These are phyloP conservation scores for Sinopyrophorus schimmeli DNA, from an alignment of 2,888 invertebrate species.

Conservation along the genomic window DNA sequence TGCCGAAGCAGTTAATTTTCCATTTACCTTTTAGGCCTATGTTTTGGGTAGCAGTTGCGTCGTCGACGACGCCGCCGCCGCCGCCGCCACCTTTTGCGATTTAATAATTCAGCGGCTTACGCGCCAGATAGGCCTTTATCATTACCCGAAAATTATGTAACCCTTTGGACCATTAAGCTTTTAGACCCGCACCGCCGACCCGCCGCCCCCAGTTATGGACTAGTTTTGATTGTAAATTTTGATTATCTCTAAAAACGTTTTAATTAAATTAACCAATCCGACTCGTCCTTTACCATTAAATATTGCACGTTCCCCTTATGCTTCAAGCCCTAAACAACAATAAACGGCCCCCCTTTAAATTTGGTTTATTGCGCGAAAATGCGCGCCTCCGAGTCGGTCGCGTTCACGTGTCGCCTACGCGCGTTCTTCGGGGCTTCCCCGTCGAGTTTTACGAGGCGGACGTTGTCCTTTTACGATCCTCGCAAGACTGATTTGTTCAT, in stretches of 20 bases:
- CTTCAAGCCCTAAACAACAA: too few species aligned
- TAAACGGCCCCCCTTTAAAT: too few species aligned
- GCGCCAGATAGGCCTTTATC: conserved; percentile 30
- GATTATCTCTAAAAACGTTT: conserved; percentile 27
- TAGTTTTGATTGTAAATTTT: conserved; percentile 27
- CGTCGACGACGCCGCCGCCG: too few species aligned
- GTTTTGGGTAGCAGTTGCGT: conserved; percentile 31
- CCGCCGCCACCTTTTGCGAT: conserved; percentile 26
- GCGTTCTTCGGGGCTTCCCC: too few species aligned
- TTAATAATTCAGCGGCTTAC: conserved; percentile 31
- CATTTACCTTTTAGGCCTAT: conserved; percentile 32
- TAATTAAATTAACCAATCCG: conserved; percentile 20
- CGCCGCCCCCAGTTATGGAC: conserved; percentile 19
- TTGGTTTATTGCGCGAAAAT: too few species aligned
- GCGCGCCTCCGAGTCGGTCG: too few species aligned
- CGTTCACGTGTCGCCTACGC: too few species aligned
- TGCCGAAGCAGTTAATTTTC: conserved; percentile 29
- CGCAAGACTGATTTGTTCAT: too few species aligned
- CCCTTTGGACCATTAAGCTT: conserved; percentile 30
- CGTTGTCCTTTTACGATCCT: too few species aligned
- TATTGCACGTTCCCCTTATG: not conserved
- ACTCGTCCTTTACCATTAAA: conserved; percentile 4
- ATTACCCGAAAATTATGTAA: conserved; percentile 27
- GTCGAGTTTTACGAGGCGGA: too few species aligned
- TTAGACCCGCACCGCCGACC: conserved; percentile 21